These are phyloP conservation scores for cattle (Bos taurus) DNA, from an alignment of 2,113 vertebrate genomes.

Conservation along the genomic window ARS-UCD2.0 NC_037349.1:17507501-17508000, in stretches of 20 bases:
- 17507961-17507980: conserved; percentile 99
- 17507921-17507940: not conserved
- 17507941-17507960: conserved; percentile 82
- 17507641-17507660: not conserved
- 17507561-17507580: not conserved
- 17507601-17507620: not conserved
- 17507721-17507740: too few species aligned
- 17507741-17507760: not conserved
- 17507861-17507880: not conserved
- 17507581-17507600: not conserved
- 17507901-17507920: fast-evolving
- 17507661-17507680: not conserved
- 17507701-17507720: not conserved
- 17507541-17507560: not conserved
- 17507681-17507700: not conserved
- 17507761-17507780: fast-evolving
- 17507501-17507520: not conserved
- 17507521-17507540: not conserved
- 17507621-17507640: fast-evolving
- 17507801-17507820: not conserved
- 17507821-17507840: not conserved
- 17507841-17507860: not conserved
- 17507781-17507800: not conserved
- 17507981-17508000: conserved; percentile 98
- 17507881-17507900: not conserved